phyloP scores from a whole-genome alignment of 2,797 vertebrate genomes.

The Tapirus indicus region DNA sequence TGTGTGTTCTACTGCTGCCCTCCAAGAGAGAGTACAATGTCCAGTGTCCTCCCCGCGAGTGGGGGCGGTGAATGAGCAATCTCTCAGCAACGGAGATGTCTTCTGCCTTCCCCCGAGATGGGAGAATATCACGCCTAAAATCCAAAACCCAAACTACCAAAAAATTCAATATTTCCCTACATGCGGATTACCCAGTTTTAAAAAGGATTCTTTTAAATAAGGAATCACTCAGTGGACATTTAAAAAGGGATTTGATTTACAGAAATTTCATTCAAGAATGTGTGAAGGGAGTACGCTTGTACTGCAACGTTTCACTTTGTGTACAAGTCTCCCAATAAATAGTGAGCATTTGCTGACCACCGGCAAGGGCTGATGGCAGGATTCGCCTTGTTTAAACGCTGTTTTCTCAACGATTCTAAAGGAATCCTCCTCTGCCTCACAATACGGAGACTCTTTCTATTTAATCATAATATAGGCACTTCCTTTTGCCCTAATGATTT shows the following conservation, averaged over 20 bases:
- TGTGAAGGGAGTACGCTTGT: background rate
- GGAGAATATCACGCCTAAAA: background rate
- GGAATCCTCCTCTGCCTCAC: conserved; percentile 76
- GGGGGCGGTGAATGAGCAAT: background rate
- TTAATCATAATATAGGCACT: conserved; percentile 81
- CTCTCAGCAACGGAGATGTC: background rate
- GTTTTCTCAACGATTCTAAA: conserved; percentile 82
- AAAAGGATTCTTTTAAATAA: conserved; percentile 9
- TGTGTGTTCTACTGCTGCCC: background rate
- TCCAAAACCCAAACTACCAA: background rate
- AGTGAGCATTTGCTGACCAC: background rate
- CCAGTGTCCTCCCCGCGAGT: background rate
- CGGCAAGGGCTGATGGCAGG: background rate
- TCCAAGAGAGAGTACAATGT: background rate
- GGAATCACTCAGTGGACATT: background rate
- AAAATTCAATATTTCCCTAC: conserved; percentile 10
- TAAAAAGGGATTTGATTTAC: conserved; percentile 25
- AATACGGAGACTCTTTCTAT: conserved; percentile 80
- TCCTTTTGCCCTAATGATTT: conserved; percentile 81
- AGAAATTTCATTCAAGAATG: background rate
- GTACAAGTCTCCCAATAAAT: background rate
- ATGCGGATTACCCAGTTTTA: background rate
- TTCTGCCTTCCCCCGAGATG: background rate
- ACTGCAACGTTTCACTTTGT: background rate
- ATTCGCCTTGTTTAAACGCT: conserved; percentile 15